Evolutionary conservation across 2,888 invertebrate species (phyloP), one percentile per base, ranked within the genome.

Genomic region (Caenorhabditis japonica): DNA sequence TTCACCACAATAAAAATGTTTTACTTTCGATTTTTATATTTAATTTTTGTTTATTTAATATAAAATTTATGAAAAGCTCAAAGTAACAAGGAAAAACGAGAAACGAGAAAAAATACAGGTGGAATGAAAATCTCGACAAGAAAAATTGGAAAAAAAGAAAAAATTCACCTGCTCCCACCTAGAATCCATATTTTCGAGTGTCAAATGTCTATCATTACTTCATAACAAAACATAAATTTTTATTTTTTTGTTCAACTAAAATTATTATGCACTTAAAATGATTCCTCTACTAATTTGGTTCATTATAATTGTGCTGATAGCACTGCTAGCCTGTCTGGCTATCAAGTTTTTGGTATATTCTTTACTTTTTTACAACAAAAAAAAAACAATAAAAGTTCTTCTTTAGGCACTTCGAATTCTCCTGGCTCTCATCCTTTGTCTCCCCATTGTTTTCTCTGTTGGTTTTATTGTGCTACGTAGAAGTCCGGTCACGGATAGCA

Each of bases 281-380:
- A 73, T 73, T 34, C 66, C 68, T 33, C 44, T 62, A 56, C 52
- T 73, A 4, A 53, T 58, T 39, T 73, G 73, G 73, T 73, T 73
- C 44, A 56, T 73, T 4, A 12, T 68, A 1, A 73, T 73, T 15
- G 52, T 61, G 51, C 47, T 73, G 1, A 25, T 73, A 36, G 68
- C 68, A 52, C 56, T 73, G 23, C 27, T 73, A 3, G 60, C 73
- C 30, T 44, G 38, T 25, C 27, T 73, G 1, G 73, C 73, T 10
- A 61, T 73, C 49, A 73, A 73, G 13, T 73, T 66, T 17, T 7
- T 73, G 55, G 70, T 70, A 23, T n/a, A n/a, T n/a, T n/a, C n/a
- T n/a, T n/a, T n/a, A n/a, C n/a, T n/a, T n/a, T n/a, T n/a, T n/a
- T n/a, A n/a, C n/a, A n/a, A n/a, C n/a, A 33, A 3, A 7, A 27